Evolutionary conservation across 1,140 invertebrate genomes (phyloP).

Genomic region (Psix sp.): DNA sequence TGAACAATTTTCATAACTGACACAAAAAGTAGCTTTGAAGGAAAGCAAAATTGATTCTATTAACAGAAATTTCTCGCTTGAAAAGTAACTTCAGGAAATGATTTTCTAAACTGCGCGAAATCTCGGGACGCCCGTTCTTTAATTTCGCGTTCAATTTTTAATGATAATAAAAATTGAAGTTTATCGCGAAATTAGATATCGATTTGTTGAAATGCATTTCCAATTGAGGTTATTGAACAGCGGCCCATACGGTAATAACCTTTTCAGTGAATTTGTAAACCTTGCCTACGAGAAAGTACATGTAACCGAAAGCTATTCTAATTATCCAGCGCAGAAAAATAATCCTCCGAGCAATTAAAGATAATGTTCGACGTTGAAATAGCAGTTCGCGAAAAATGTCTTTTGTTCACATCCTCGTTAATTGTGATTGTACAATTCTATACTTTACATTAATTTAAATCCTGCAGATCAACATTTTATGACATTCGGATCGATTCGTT

Average conservation of each 20-base stretch:
- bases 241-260: conserved; percentile 50
- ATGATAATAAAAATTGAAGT: no score
- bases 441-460: no score
- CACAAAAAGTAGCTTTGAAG: no score
- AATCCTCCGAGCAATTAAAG: conserved; percentile 43
- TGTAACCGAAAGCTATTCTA: conserved; percentile 54
- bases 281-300: conserved; percentile 56
- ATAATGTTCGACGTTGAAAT: conserved; percentile 18
- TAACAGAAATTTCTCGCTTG: no score
- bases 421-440: not conserved
- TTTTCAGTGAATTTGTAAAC: conserved; percentile 58
- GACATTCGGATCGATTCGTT: no score
- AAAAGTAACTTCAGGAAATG: no score
- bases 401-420: not conserved
- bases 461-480: no score
- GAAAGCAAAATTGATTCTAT: no score
- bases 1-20: no score
- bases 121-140: no score
- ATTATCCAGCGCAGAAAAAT: conserved; percentile 44
- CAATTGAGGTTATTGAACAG: conserved; percentile 56
- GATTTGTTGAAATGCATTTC: conserved; percentile 27
- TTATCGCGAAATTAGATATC: not conserved
- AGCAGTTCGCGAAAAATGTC: conserved; percentile 10
- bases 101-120: no score
- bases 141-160: no score